phyloP scores from a whole-genome alignment of 2,888 invertebrate species.

The Hemaris fuciformis region DNA sequence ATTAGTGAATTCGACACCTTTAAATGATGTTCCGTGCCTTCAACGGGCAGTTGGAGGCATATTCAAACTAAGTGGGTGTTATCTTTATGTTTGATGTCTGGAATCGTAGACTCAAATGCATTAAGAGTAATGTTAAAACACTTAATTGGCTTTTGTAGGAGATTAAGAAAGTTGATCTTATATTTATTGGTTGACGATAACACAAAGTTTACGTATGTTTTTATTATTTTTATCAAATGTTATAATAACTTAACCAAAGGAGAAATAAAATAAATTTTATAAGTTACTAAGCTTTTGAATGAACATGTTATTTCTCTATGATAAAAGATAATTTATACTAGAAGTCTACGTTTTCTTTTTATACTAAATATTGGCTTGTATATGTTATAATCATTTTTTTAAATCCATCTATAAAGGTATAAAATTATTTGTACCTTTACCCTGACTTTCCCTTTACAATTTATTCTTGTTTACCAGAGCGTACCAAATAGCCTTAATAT shows the following conservation, averaged over 20 bases:
- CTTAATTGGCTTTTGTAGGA: not conserved
- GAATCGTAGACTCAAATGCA: not conserved
- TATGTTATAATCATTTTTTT: too few relatives aligned
- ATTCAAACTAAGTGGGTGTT: not conserved
- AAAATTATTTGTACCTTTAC: too few relatives aligned
- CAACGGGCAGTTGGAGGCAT: not conserved
- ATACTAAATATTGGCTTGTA: too few relatives aligned
- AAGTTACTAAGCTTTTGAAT: too few relatives aligned
- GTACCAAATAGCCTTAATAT: not conserved
- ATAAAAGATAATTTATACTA: too few relatives aligned
- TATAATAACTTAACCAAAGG: too few relatives aligned
- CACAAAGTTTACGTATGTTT: not conserved
- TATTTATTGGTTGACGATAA: not conserved
- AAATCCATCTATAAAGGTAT: too few relatives aligned
- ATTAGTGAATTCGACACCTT: conserved; percentile 3
- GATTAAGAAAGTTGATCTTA: not conserved
- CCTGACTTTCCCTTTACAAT: not conserved
- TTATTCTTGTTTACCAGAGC: not conserved
- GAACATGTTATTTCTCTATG: too few relatives aligned
- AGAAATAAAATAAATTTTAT: too few relatives aligned
- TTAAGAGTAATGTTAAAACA: too few relatives aligned
- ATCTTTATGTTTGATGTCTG: not conserved
- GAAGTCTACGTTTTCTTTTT: too few relatives aligned
- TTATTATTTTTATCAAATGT: not conserved
- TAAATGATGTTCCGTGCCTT: not conserved